These are phyloP conservation scores for Nibea coibor DNA, from an alignment of 2,113 vertebrate genomes.

Conservation along the genomic window DNA sequence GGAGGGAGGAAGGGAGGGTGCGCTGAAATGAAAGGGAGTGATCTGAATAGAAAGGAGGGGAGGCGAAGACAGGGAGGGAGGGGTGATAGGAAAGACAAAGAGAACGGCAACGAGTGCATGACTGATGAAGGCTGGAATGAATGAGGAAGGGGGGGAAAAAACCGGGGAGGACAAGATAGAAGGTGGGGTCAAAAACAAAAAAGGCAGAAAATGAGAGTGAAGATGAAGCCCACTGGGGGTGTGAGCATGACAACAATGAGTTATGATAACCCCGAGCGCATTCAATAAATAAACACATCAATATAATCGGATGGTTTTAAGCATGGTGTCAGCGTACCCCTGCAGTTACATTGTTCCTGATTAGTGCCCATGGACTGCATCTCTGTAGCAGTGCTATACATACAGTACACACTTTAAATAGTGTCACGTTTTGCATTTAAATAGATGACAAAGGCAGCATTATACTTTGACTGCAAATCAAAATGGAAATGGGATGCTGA, in stretches of 20 bases:
- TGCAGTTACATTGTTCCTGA: conserved; percentile 43
- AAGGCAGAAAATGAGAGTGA: conserved; percentile 28
- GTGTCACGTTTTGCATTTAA: conserved; percentile 66
- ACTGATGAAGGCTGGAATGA: conserved; percentile 66
- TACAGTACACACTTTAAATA: conserved; percentile 14
- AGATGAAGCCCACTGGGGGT: conserved; percentile 24
- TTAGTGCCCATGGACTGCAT: conserved; percentile 39
- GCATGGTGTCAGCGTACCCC: conserved; percentile 24
- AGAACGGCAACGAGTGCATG: conserved; percentile 56
- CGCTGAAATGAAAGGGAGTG: conserved; percentile 63
- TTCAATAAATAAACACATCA: conserved; percentile 67
- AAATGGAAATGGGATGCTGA: conserved; percentile 48
- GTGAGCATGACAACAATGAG: conserved; percentile 40
- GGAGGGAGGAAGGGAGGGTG: conserved; percentile 41
- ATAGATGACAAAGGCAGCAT: conserved; percentile 48
- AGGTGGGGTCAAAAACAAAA: conserved; percentile 22
- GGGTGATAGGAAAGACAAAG: conserved; percentile 37
- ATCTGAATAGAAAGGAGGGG: conserved; percentile 71
- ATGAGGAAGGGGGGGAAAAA: conserved; percentile 25
- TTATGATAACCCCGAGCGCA: conserved; percentile 62
- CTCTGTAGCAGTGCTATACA: background rate
- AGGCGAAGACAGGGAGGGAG: conserved; percentile 26
- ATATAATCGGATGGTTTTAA: conserved; percentile 39
- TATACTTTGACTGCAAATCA: conserved; percentile 52
- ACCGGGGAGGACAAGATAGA: background rate